Conservation (phyloP, 1,140 invertebrate species). For the Pemphigus obesinymphae region DNA sequence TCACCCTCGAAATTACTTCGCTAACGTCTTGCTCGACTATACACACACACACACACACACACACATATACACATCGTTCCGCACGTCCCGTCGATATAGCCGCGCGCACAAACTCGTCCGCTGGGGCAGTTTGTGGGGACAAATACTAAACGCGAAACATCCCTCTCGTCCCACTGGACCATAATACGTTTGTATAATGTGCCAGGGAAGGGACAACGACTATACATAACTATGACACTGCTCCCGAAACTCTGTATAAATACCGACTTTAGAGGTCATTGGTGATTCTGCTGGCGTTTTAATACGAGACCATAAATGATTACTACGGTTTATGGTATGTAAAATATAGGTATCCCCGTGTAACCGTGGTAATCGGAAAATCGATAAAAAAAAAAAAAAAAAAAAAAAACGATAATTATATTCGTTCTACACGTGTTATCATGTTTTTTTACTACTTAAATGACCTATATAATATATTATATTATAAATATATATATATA, state of each 20-base stretch:
- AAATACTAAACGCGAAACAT: slow-evolving; percentile 4
- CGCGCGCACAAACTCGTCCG: not conserved
- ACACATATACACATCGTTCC: not conserved
- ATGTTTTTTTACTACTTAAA: too few species aligned
- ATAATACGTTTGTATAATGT: slow-evolving; percentile 2
- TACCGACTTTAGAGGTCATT: not conserved
- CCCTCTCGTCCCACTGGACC: not conserved
- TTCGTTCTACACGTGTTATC: too few species aligned
- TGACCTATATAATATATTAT: too few species aligned
- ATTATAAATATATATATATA: too few species aligned
- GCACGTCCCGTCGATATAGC: too few species aligned
- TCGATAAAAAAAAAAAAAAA: too few species aligned
- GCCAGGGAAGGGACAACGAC: too few species aligned
- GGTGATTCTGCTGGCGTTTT: not conserved
- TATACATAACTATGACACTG: not conserved
- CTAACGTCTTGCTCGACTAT: slow-evolving; percentile 32
- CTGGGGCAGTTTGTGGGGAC: not conserved
- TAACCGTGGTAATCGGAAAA: too few species aligned
- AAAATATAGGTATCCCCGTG: too few species aligned
- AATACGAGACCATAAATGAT: not conserved
- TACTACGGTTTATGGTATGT: too few species aligned
- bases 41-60: not conserved
- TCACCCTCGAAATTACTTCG: slow-evolving; percentile 34
- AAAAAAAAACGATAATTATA: too few species aligned
- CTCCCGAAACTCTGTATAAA: not conserved